Evolutionary conservation across 2,797 vertebrate genomes (phyloP).

Genomic region (Dendrocincla tyrannina): DNA sequence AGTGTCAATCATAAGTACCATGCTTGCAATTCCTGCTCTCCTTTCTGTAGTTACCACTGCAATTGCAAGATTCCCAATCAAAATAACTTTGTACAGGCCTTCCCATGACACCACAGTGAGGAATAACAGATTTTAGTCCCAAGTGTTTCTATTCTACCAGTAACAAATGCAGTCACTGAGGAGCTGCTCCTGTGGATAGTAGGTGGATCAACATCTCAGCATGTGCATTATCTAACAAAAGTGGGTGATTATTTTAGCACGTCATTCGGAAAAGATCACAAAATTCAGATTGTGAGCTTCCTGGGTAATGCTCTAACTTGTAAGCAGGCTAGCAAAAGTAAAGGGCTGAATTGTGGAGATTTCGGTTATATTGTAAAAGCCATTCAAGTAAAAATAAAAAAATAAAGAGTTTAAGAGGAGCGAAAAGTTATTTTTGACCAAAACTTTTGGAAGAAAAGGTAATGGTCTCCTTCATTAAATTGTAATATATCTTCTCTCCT

Average conservation of each 20-base stretch:
- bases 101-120: neutral
- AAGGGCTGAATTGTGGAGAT: neutral
- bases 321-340: neutral
- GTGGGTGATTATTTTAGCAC: neutral
- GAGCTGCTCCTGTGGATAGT: neutral
- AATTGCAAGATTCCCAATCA: neutral
- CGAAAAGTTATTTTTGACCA: neutral
- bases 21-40: neutral
- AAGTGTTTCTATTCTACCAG: neutral
- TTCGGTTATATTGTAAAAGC: neutral
- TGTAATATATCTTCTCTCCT: neutral
- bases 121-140: neutral
- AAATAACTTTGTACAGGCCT: neutral
- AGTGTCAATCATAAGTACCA: neutral
- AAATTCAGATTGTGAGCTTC: neutral
- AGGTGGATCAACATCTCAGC: neutral
- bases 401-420: neutral
- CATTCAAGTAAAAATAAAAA: neutral
- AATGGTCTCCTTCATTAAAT: neutral
- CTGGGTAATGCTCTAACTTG: neutral
- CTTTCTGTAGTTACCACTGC: neutral
- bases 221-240: slow-evolving; percentile 14
- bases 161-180: neutral
- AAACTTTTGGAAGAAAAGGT: neutral
- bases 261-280: neutral